Percentiles rank a stretch among this genome's conserved stretches.
phyloP scores from a whole-genome alignment of 2,113 vertebrate genomes.

The Mormoops blainvillei region DNA sequence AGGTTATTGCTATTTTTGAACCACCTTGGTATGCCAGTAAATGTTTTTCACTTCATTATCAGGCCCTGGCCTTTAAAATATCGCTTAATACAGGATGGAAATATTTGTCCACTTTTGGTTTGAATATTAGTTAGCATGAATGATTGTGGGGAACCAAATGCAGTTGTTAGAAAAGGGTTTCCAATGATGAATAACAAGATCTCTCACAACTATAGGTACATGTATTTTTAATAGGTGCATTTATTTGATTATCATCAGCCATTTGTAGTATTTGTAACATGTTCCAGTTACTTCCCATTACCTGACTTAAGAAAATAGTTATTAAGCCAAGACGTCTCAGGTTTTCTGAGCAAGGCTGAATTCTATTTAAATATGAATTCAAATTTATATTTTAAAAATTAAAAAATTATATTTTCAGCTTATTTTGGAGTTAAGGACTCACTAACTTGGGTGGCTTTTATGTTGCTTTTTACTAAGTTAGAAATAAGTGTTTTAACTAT shows the following conservation, averaged over 20 bases:
- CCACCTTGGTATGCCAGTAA: conserved; percentile 12
- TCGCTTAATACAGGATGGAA: background rate
- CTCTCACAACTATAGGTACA: background rate
- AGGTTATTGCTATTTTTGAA: conserved; percentile 48
- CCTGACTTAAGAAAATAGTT: conserved; percentile 27
- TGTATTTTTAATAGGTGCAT: background rate
- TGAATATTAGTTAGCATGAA: conserved; percentile 30
- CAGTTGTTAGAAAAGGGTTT: background rate
- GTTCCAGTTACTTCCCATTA: conserved; percentile 6
- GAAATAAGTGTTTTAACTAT: conserved; percentile 32
- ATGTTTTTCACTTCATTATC: conserved; percentile 45
- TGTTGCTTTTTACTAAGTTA: conserved; percentile 17
- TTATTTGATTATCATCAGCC: conserved; percentile 19
- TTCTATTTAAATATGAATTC: conserved; percentile 48
- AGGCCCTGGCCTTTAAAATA: background rate
- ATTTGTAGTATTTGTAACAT: background rate
- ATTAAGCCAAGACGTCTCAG: conserved; percentile 17
- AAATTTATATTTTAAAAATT: conserved; percentile 36
- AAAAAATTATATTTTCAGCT: conserved; percentile 5
- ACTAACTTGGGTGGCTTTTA: background rate
- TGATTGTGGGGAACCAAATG: conserved; percentile 2
- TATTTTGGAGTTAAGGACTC: conserved; percentile 25
- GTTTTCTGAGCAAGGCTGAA: conserved; percentile 13
- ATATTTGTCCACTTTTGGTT: conserved; percentile 21
- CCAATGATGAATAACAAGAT: background rate